Percentiles rank a stretch among this genome's conserved stretches.
Conservation (phyloP, 2,888 invertebrate genomes). For the Macaria liturata region DNA sequence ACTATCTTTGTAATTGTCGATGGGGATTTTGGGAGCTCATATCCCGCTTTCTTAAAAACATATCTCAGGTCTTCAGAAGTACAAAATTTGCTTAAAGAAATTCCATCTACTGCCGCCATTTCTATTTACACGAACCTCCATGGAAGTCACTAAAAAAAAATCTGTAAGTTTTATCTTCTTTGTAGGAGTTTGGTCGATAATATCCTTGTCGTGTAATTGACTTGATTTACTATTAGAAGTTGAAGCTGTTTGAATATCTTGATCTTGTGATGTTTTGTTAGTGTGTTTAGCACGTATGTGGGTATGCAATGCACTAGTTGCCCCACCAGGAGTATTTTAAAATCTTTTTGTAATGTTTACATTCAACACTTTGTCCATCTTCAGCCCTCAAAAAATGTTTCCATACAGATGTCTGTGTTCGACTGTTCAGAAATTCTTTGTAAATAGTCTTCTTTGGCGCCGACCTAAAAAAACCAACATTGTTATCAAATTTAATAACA, state of each 20-base stretch:
- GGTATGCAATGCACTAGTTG: constrained; percentile 11
- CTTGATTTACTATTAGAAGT: constrained; percentile 5
- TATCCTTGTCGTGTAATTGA: constrained; percentile 2
- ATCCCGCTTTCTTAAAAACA: constrained; percentile 21
- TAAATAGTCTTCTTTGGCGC: constrained; percentile 7
- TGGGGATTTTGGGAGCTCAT: constrained; percentile 19
- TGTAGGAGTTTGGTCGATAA: constrained; percentile 3
- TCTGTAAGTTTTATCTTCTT: constrained; percentile 15
- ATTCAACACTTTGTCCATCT: constrained; percentile 7
- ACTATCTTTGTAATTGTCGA: constrained; percentile 14
- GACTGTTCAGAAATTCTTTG: constrained; percentile 8
- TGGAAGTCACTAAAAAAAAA: constrained; percentile 15
- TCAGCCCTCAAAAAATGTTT: constrained; percentile 8
- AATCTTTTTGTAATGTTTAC: constrained; percentile 10
- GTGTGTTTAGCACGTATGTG: constrained; percentile 14
- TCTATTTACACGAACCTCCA: constrained; percentile 13
- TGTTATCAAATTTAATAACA: constrained; percentile 2
- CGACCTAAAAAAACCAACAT: constrained; percentile 5
- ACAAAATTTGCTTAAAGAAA: constrained; percentile 21
- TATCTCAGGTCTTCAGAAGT: constrained; percentile 22
- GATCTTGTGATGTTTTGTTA: constrained; percentile 8
- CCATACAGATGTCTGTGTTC: constrained; percentile 3
- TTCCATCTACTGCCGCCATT: constrained; percentile 24
- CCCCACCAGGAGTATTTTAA: constrained; percentile 16
- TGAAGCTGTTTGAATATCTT: constrained; percentile 5